These are phyloP conservation scores for Chloroceryle aenea DNA, from an alignment of 2,113 vertebrate genomes.

Conservation along the genomic window DNA sequence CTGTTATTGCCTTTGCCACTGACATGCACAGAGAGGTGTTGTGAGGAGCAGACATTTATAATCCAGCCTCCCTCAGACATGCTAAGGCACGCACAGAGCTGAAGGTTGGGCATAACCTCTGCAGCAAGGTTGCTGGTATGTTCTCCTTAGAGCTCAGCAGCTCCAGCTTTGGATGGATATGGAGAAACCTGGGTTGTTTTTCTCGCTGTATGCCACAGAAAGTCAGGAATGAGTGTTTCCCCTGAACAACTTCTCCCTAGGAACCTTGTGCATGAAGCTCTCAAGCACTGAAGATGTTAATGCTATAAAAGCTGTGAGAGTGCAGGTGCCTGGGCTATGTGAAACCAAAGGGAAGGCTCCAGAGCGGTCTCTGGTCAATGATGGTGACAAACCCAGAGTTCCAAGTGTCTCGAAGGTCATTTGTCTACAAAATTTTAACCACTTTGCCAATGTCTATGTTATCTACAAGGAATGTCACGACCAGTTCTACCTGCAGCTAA, in stretches of 20 bases:
- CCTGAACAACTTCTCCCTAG: neutral
- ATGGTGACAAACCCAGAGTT: neutral
- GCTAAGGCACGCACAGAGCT: neutral
- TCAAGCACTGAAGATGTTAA: fast-evolving
- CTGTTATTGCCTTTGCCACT: neutral
- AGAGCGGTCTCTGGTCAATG: neutral
- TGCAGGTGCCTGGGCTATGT: neutral
- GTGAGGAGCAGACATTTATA: constrained; percentile 1
- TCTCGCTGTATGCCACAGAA: neutral
- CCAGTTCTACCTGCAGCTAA: neutral
- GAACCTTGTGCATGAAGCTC: fast-evolving
- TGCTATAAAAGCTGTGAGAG: fast-evolving
- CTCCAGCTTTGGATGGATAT: fast-evolving
- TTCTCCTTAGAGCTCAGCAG: neutral
- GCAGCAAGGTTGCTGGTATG: neutral
- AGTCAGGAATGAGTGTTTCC: neutral
- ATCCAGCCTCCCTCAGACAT: neutral
- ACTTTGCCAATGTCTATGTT: neutral
- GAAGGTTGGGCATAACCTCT: neutral
- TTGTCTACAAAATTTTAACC: neutral
- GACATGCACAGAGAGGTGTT: neutral
- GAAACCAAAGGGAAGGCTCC: neutral
- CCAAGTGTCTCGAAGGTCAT: neutral
- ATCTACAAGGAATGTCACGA: neutral
- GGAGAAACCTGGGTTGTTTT: neutral